Evolutionary conservation across 2,888 invertebrate species (phyloP).

Genomic region (Oithona nana): DNA sequence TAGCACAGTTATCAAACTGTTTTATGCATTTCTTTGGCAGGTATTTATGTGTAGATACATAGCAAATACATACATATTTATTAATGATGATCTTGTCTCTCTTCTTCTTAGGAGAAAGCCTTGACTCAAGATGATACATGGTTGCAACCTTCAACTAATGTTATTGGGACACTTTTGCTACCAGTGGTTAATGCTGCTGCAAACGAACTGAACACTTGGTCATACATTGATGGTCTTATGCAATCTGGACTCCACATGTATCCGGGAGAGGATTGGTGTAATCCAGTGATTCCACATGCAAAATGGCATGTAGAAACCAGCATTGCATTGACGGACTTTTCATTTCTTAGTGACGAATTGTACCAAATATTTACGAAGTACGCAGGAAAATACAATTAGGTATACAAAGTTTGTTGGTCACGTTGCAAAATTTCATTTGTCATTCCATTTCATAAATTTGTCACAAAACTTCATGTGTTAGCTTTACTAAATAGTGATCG

Average conservation of each 20-base stretch:
- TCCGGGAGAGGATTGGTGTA: constrained; percentile 16
- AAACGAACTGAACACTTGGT: constrained; percentile 1
- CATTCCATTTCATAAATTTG: too few species aligned
- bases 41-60: too few species aligned
- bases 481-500: too few species aligned
- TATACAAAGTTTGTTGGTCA: too few species aligned
- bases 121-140: neutral
- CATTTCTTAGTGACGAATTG: constrained; percentile 6
- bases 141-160: neutral
- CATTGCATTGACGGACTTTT: constrained; percentile 2
- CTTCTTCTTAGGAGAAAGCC: neutral
- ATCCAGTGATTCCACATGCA: constrained; percentile 13
- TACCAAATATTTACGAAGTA: neutral
- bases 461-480: too few species aligned
- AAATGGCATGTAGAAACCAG: constrained; percentile 17
- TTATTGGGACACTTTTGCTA: neutral
- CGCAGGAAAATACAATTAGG: too few species aligned
- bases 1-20: constrained; percentile 9
- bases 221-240: constrained; percentile 4
- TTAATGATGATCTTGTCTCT: too few species aligned
- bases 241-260: constrained; percentile 10
- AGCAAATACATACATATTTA: too few species aligned
- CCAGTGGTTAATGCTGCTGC: constrained; percentile 2
- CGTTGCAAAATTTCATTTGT: too few species aligned
- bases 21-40: constrained; percentile 16